phyloP scores from a whole-genome alignment of 2,888 invertebrate genomes.

The Mythimna loreyi region DNA sequence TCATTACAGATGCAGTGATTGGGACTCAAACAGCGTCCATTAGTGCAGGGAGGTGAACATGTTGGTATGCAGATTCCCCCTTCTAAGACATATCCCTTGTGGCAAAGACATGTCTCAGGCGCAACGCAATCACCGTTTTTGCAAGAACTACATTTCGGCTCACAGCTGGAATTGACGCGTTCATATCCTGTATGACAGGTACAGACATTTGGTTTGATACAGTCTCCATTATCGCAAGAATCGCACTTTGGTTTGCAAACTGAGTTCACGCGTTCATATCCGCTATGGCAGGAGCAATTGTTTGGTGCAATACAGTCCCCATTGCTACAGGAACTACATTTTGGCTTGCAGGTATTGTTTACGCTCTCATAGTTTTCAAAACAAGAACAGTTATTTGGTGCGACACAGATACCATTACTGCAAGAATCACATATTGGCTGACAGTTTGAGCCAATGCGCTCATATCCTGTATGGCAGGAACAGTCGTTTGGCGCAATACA shows the following conservation, averaged over 20 bases:
- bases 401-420: slow-evolving; percentile 41
- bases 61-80: slow-evolving; percentile 63
- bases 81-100: slow-evolving; percentile 32
- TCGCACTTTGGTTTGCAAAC: slow-evolving; percentile 36
- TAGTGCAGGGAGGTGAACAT: slow-evolving; percentile 68
- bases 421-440: slow-evolving; percentile 38
- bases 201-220: slow-evolving; percentile 54
- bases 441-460: slow-evolving; percentile 4
- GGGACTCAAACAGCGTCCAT: slow-evolving; percentile 69
- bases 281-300: slow-evolving; percentile 41
- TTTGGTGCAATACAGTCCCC: slow-evolving; percentile 48
- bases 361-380: slow-evolving; percentile 22
- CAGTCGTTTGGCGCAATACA: slow-evolving; percentile 59
- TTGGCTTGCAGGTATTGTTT: slow-evolving; percentile 25
- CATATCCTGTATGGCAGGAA: slow-evolving; percentile 52
- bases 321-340: slow-evolving; percentile 49
- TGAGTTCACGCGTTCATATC: slow-evolving; percentile 20
- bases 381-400: slow-evolving; percentile 45
- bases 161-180: slow-evolving; percentile 11
- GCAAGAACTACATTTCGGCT: slow-evolving; percentile 48
- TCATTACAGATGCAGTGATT: slow-evolving; percentile 67
- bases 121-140: slow-evolving; percentile 57
- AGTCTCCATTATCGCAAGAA: slow-evolving; percentile 59
- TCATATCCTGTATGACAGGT: slow-evolving; percentile 39
- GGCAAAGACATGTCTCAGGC: slow-evolving; percentile 58